Evolutionary conservation across 2,797 vertebrate species (phyloP), one percentile per base, ranked within the genome.

Genomic region (Taenioides sp.): DNA sequence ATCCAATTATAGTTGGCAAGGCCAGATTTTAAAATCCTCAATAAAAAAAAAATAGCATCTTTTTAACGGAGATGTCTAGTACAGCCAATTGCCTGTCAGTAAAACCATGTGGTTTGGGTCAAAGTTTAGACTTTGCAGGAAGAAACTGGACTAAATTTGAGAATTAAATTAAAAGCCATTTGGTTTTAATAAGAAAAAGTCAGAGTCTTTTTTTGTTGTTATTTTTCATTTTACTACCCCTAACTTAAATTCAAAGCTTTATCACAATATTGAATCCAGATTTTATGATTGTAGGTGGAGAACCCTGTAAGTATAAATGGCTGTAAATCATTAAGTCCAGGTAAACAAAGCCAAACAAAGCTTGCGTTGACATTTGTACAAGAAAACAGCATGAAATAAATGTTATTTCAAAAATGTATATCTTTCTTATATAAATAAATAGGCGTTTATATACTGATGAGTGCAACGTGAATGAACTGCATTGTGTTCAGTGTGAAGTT

Each of bases 261-360:
- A 4, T 67, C 43, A 18, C 37, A 14, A 43, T 70, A 17, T 40
- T 69, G 43, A 65, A 14, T 2, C n/a, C 47, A 50, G 43, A 78
- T 89, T 78, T 83, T 59, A 62, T 86, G 60, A 59, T 84, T 91
- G 76, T 88, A 92, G 91, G 78, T 92, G 81, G 89, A 92, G 84
- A 27, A 88, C 0, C 73, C 86, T 75, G 91, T 93, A 84, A 92
- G 91, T 92, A 92, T 82, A 80, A 66, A 65, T 67, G 74, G 85
- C 68, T 68, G 70, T 89, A 80, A 77, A 77, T 80, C 61, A 27
- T 76, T 77, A 54, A 65, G 7, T 0, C 40, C 80, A 91, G 87
- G 89, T 91, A 90, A 85, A 73, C 70, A 1, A 77, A 7, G 65
- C 60, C 0, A 66, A 62, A 22, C 69, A 62, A 31, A 72, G 64